phyloP scores from a whole-genome alignment of 1,140 invertebrate genomes.

The Bombus sylvicola region DNA sequence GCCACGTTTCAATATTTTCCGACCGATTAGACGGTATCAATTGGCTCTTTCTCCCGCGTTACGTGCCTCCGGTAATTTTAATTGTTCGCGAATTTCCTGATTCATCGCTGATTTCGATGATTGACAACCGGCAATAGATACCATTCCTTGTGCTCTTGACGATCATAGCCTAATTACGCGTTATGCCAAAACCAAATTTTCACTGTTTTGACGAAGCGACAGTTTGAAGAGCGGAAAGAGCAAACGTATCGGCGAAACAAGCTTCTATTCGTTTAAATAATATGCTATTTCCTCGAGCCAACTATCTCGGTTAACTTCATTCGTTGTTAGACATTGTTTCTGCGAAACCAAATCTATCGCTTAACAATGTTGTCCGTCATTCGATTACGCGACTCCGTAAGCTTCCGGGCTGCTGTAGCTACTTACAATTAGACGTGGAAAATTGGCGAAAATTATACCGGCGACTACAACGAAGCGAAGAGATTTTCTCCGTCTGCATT shows the following conservation, averaged over 20 bases:
- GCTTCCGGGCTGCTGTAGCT: background rate
- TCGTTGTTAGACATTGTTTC: background rate
- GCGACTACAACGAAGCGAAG: too few relatives aligned
- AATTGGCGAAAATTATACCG: background rate
- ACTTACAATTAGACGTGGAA: too few relatives aligned
- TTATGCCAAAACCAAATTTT: too few relatives aligned
- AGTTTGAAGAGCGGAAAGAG: too few relatives aligned
- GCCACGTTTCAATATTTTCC: slow-evolving; percentile 39
- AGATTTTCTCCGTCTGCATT: too few relatives aligned
- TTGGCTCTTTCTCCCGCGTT: background rate
- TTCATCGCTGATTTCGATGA: background rate
- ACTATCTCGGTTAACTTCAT: background rate
- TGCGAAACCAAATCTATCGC: slow-evolving; percentile 8
- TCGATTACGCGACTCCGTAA: slow-evolving; percentile 1
- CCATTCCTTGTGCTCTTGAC: background rate
- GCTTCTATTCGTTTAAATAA: background rate
- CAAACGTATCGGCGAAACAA: background rate
- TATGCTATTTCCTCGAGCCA: background rate
- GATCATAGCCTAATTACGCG: background rate
- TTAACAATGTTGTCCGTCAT: slow-evolving; percentile 1
- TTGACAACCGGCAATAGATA: background rate
- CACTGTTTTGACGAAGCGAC: too few relatives aligned
- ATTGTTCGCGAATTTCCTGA: background rate
- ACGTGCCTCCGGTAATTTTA: slow-evolving; percentile 2
- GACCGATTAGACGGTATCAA: slow-evolving; percentile 35